These are phyloP conservation scores for Hyles lineata DNA, from an alignment of 2,888 invertebrate genomes.

Conservation along the genomic window DNA sequence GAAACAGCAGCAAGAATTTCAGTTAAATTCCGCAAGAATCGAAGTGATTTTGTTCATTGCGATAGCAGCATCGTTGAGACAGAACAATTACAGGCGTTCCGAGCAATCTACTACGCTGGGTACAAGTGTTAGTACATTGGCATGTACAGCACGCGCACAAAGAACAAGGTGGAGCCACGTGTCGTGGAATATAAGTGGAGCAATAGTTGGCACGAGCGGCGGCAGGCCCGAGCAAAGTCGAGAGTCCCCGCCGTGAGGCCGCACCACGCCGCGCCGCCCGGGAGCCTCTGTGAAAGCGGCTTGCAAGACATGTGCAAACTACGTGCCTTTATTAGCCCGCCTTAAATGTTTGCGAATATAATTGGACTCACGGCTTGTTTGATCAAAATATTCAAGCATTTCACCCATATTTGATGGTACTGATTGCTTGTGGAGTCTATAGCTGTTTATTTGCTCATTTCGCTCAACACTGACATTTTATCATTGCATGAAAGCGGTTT, in stretches of 20 bases:
- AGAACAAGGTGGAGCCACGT: slow-evolving; percentile 21
- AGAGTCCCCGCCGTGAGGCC: slow-evolving; percentile 9
- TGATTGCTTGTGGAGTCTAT: not conserved
- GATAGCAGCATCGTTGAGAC: not conserved
- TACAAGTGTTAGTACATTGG: not conserved
- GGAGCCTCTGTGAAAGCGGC: slow-evolving; percentile 6
- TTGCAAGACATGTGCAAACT: slow-evolving; percentile 8
- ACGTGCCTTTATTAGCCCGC: slow-evolving; percentile 1
- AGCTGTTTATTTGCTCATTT: too few relatives aligned
- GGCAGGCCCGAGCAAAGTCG: not conserved
- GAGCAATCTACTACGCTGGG: not conserved
- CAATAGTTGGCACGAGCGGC: slow-evolving; percentile 11
- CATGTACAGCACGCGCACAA: not conserved
- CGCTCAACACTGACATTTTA: too few relatives aligned
- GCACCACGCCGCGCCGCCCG: not conserved
- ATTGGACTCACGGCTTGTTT: not conserved
- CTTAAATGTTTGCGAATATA: slow-evolving; percentile 14
- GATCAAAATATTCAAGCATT: not conserved
- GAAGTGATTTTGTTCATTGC: not conserved
- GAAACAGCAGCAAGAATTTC: not conserved
- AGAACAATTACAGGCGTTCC: not conserved
- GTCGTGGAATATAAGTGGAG: slow-evolving; percentile 14
- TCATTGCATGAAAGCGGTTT: too few relatives aligned
- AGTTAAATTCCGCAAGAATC: not conserved
- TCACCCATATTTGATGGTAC: not conserved